Conservation (phyloP, 1,140 invertebrate species). For the Ridgeia piscesae region DNA sequence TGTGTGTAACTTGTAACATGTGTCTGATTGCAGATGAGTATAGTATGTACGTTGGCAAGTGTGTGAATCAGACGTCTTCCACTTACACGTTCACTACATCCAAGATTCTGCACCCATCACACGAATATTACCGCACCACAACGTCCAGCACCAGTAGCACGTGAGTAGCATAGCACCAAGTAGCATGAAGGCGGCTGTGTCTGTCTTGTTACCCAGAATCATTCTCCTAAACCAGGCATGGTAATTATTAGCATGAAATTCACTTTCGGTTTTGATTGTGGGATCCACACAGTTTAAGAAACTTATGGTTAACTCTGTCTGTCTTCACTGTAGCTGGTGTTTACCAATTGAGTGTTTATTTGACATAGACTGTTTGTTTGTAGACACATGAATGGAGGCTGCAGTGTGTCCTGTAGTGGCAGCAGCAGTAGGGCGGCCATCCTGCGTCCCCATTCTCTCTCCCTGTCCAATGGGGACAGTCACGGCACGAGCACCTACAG, state of each 20-base stretch:
- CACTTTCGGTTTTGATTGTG: too few species aligned
- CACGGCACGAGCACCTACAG: constrained; percentile 72
- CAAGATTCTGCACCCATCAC: constrained; percentile 77
- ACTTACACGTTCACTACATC: constrained; percentile 88
- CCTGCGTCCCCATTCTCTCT: neutral
- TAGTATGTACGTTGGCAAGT: constrained; percentile 38
- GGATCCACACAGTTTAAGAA: too few species aligned
- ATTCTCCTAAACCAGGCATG: too few species aligned
- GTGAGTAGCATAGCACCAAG: neutral
- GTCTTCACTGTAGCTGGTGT: constrained; percentile 62
- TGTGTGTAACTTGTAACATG: neutral
- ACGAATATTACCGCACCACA: neutral
- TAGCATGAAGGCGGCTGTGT: neutral
- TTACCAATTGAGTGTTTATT: neutral
- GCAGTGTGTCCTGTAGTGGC: neutral
- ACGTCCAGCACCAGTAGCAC: neutral
- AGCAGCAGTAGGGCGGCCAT: neutral
- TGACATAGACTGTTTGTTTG: neutral
- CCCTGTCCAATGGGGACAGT: constrained; percentile 49
- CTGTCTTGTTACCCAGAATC: too few species aligned
- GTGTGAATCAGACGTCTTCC: constrained; percentile 31
- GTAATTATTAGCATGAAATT: too few species aligned
- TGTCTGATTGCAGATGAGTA: constrained; percentile 34
- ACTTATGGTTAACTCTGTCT: constrained; percentile 46
- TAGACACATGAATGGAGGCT: neutral